phyloP scores from a whole-genome alignment of 1,140 invertebrate genomes.

The Notospermus geniculatus region DNA sequence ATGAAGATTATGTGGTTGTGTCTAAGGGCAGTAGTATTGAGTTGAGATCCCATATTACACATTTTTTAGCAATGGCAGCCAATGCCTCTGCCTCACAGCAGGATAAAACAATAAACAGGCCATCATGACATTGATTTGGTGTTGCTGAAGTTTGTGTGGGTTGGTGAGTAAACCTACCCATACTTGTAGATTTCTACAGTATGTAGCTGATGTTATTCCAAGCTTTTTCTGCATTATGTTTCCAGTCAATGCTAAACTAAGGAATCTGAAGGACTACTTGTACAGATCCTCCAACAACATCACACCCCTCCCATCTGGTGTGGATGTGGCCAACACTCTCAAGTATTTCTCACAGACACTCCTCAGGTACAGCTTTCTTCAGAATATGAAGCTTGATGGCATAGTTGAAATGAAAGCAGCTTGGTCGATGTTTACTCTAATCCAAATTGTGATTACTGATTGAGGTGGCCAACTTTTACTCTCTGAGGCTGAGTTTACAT shows the following conservation, averaged over 20 bases:
- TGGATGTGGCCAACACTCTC: slow-evolving; percentile 94
- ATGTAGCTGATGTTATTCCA: too few species aligned
- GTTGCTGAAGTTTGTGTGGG: background rate
- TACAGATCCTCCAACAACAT: slow-evolving; percentile 85
- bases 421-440: background rate
- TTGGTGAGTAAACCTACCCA: too few species aligned
- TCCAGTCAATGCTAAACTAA: slow-evolving; percentile 94
- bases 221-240: too few species aligned
- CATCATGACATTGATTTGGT: background rate
- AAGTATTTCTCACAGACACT: slow-evolving; percentile 98
- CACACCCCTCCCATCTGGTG: slow-evolving; percentile 86
- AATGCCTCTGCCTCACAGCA: too few species aligned
- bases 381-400: slow-evolving; percentile 12
- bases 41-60: too few species aligned
- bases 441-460: background rate
- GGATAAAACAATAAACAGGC: background rate
- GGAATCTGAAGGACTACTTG: slow-evolving; percentile 94
- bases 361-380: slow-evolving; percentile 70
- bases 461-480: slow-evolving; percentile 1
- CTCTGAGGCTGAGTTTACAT: slow-evolving; percentile 1
- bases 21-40: too few species aligned
- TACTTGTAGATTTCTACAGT: too few species aligned
- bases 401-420: background rate
- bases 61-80: too few species aligned
- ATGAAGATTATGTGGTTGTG: slow-evolving; percentile 13